Conservation (phyloP, 2,888 invertebrate genomes). For the Callyntrura guangdongensis region DNA sequence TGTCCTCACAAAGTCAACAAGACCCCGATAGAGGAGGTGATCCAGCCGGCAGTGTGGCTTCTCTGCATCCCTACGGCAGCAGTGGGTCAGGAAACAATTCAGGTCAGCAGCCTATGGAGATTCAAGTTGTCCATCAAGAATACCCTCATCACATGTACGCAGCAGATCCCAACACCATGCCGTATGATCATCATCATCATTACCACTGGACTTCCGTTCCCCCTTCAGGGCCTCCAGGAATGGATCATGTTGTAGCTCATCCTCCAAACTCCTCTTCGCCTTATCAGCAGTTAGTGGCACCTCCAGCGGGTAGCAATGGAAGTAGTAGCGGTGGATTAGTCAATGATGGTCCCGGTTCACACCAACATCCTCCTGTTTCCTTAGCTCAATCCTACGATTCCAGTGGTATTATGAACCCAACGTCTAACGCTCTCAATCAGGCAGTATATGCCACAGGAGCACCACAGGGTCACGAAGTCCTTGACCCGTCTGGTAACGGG, state of each 20-base stretch:
- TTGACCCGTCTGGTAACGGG: slow-evolving; percentile 81
- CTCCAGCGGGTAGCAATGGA: slow-evolving; percentile 77
- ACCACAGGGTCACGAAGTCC: slow-evolving; percentile 79
- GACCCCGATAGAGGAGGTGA: slow-evolving; percentile 57
- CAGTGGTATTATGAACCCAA: slow-evolving; percentile 77
- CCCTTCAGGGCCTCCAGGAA: slow-evolving; percentile 68
- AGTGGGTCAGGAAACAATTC: slow-evolving; percentile 55
- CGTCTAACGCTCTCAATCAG: slow-evolving; percentile 82
- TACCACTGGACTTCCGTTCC: slow-evolving; percentile 77
- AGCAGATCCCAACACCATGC: slow-evolving; percentile 50
- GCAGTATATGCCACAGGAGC: slow-evolving; percentile 75
- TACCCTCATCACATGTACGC: slow-evolving; percentile 75
- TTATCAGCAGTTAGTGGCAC: slow-evolving; percentile 76
- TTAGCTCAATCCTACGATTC: slow-evolving; percentile 81
- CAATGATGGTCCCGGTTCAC: slow-evolving; percentile 75
- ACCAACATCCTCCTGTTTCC: slow-evolving; percentile 77
- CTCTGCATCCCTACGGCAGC: slow-evolving; percentile 63
- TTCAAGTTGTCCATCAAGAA: slow-evolving; percentile 77
- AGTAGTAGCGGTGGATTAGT: slow-evolving; percentile 77
- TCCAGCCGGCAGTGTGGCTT: slow-evolving; percentile 49
- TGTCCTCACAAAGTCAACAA: slow-evolving; percentile 64
- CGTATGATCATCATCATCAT: slow-evolving; percentile 75
- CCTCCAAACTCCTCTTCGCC: slow-evolving; percentile 79
- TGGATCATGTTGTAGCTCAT: slow-evolving; percentile 72
- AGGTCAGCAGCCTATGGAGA: slow-evolving; percentile 71